A percentile compares a stretch with the other conserved stretches of the same genome.
phyloP scores from a whole-genome alignment of 2,113 vertebrate species.

The Heteronetta atricapilla region DNA sequence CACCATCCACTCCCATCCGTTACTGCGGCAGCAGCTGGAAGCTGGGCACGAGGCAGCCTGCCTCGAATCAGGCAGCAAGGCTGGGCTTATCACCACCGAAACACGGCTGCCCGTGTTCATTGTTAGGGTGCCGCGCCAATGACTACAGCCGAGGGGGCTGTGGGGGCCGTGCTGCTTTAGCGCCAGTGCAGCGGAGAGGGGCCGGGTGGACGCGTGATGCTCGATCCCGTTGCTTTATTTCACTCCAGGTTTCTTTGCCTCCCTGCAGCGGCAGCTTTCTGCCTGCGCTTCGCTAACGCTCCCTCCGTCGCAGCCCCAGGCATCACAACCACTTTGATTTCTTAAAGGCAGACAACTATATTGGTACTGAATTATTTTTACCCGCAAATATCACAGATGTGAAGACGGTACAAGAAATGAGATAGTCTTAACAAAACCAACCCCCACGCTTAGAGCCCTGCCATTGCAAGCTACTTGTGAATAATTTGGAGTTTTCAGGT shows the following conservation, averaged over 20 bases:
- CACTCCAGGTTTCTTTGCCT: constrained; percentile 18
- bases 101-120: not conserved
- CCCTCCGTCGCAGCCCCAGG: not conserved
- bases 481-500: not conserved
- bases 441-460: fast-evolving
- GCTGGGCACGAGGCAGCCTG: not conserved
- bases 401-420: not conserved
- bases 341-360: constrained; percentile 24
- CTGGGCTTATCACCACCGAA: fast-evolving
- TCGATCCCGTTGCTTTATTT: constrained; percentile 1
- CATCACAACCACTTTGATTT: constrained; percentile 21
- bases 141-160: not conserved
- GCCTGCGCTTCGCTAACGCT: not conserved
- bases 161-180: not conserved
- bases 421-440: not conserved
- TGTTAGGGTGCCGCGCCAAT: not conserved
- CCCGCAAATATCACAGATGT: not conserved
- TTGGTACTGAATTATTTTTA: constrained; percentile 41
- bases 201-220: not conserved
- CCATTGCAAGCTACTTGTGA: not conserved
- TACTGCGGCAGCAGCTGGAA: fast-evolving
- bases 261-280: constrained; percentile 12
- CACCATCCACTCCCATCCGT: not conserved
- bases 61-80: not conserved
- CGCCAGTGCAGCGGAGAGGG: fast-evolving